These are phyloP conservation scores for Amblyraja radiata DNA, from an alignment of 2,797 vertebrate genomes.

Conservation along the genomic window DNA sequence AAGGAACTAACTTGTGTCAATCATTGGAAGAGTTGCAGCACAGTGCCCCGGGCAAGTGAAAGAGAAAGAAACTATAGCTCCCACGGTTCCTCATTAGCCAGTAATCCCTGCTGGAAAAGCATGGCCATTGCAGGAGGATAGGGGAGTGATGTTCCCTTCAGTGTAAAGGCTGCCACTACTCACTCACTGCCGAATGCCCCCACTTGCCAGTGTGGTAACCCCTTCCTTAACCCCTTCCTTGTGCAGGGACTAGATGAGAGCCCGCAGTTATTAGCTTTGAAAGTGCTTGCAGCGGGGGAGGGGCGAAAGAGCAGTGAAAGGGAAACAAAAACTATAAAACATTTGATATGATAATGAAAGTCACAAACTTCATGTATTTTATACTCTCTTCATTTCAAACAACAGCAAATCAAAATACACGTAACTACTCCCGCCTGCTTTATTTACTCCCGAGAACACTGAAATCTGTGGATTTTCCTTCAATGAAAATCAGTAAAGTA, in stretches of 20 bases:
- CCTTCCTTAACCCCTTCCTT: background rate
- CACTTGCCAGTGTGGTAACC: background rate
- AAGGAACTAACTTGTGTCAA: background rate
- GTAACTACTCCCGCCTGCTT: background rate
- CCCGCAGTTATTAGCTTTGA: background rate
- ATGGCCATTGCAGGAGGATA: background rate
- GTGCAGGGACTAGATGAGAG: background rate
- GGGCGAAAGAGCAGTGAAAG: background rate
- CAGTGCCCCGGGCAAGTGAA: background rate
- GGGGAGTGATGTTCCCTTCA: background rate
- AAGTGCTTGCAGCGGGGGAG: no score
- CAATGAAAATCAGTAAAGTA: background rate
- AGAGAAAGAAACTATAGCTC: background rate
- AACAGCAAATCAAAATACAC: background rate
- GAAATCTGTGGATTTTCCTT: background rate
- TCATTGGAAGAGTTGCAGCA: background rate
- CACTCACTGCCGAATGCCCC: background rate
- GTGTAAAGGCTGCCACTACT: background rate
- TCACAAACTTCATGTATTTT: no score
- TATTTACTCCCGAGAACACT: background rate
- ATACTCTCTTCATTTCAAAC: background rate
- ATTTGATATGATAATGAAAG: background rate
- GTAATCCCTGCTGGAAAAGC: background rate
- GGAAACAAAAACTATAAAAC: background rate
- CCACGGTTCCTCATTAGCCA: conserved; percentile 12